A percentile compares a stretch with the other conserved stretches of the same genome.
These are phyloP conservation scores for Heliothis peltigera DNA, from an alignment of 2,888 invertebrate genomes.

Conservation along the genomic window DNA sequence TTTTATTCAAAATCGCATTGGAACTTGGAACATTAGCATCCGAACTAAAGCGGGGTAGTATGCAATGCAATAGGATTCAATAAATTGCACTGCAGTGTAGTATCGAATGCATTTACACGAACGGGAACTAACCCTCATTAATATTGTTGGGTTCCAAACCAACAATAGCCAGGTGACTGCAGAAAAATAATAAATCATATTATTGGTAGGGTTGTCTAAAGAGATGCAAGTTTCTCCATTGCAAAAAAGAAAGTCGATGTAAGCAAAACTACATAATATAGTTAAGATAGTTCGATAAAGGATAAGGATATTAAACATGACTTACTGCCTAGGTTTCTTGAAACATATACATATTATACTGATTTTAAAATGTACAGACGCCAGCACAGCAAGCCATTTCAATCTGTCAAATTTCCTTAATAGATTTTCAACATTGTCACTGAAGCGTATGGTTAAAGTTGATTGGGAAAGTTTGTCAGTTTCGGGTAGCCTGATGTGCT, in stretches of 20 bases:
- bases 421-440: too few relatives aligned
- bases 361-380: too few relatives aligned
- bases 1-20: slow-evolving; percentile 54
- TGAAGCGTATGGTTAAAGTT: too few relatives aligned
- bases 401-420: too few relatives aligned
- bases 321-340: too few relatives aligned
- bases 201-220: slow-evolving; percentile 46
- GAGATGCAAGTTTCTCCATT: not conserved
- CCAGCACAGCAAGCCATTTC: too few relatives aligned
- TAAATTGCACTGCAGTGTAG: slow-evolving; percentile 44
- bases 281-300: too few relatives aligned
- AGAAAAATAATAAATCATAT: slow-evolving; percentile 60
- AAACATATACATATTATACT: too few relatives aligned
- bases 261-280: too few relatives aligned
- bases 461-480: too few relatives aligned
- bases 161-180: slow-evolving; percentile 61
- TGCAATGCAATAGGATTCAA: slow-evolving; percentile 46
- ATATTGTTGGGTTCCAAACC: slow-evolving; percentile 68
- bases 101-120: slow-evolving; percentile 51
- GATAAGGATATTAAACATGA: too few relatives aligned
- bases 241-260: not conserved
- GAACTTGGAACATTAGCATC: slow-evolving; percentile 52
- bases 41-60: slow-evolving; percentile 25
- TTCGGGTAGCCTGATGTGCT: too few relatives aligned
- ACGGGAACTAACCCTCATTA: slow-evolving; percentile 65